Percentiles rank a stretch among this genome's conserved stretches.
Evolutionary conservation across 2,888 invertebrate species (phyloP).

Genomic region (Polymixis lichenea): DNA sequence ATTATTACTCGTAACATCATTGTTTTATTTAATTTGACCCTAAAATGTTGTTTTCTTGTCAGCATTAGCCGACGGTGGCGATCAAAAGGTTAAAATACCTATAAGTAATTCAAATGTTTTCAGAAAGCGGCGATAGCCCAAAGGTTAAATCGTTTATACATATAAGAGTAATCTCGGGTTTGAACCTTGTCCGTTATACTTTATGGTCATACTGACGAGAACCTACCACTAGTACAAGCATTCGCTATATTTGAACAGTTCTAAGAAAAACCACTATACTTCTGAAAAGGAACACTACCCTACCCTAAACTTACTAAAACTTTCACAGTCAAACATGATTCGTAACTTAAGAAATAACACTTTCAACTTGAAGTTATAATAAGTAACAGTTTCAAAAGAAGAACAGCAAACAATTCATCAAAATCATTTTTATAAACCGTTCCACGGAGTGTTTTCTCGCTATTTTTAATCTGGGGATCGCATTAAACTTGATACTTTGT

Average conservation of each 20-base stretch:
- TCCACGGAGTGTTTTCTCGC: slow-evolving; percentile 72
- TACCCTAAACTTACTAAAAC: slow-evolving; percentile 5
- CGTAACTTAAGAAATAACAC: slow-evolving; percentile 22
- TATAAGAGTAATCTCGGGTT: too few relatives aligned
- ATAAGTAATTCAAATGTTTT: too few relatives aligned
- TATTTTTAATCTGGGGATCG: slow-evolving; percentile 85
- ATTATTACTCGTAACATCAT: too few relatives aligned
- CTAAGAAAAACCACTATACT: background rate
- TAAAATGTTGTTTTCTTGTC: too few relatives aligned
- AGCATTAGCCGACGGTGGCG: too few relatives aligned
- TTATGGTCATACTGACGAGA: background rate
- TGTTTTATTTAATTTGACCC: too few relatives aligned
- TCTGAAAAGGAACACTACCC: background rate
- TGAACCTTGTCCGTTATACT: too few relatives aligned
- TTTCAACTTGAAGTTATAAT: slow-evolving; percentile 44
- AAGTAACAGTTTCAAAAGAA: slow-evolving; percentile 39
- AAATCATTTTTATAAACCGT: slow-evolving; percentile 63
- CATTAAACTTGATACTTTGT: slow-evolving; percentile 90
- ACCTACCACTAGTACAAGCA: background rate
- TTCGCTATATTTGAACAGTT: background rate
- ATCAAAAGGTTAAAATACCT: too few relatives aligned
- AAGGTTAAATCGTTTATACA: too few relatives aligned
- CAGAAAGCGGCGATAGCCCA: too few relatives aligned
- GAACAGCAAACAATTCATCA: slow-evolving; percentile 61
- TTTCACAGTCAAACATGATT: slow-evolving; percentile 29